A percentile compares a stretch with the other conserved stretches of the same genome.
phyloP scores from a whole-genome alignment of 2,888 invertebrate genomes.

The Monoplex corrugatus region DNA sequence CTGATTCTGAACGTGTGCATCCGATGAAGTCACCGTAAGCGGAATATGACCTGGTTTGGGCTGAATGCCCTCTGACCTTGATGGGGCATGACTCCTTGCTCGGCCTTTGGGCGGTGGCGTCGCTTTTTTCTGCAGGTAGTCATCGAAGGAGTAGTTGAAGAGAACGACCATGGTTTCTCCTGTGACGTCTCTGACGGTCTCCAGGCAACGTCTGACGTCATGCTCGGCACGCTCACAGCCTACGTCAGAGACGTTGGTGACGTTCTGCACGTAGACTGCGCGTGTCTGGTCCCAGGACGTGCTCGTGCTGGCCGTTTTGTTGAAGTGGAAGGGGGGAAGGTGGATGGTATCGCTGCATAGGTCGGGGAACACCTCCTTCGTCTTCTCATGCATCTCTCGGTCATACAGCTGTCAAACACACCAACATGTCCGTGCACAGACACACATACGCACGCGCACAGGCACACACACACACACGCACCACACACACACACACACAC shows the following conservation, averaged over 20 bases:
- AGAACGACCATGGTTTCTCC: constrained; percentile 20
- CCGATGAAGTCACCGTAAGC: no score
- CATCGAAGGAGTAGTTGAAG: constrained; percentile 34
- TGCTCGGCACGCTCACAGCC: constrained; percentile 2
- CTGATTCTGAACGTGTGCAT: no score
- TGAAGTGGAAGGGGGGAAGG: constrained; percentile 7
- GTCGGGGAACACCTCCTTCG: neutral
- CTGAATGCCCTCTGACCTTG: no score
- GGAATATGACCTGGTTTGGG: no score
- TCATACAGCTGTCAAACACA: neutral
- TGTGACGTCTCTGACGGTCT: neutral
- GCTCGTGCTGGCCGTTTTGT: neutral
- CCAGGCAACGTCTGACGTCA: neutral
- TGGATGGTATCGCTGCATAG: neutral
- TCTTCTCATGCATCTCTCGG: neutral
- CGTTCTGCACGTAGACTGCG: neutral
- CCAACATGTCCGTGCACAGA: neutral
- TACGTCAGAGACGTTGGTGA: neutral
- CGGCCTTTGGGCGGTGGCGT: neutral
- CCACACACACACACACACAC: neutral
- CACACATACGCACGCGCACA: no score
- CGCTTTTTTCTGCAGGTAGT: constrained; percentile 32
- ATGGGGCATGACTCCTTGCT: no score
- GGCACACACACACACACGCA: neutral
- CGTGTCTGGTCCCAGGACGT: neutral